These are phyloP conservation scores for Cephonodes hylas DNA, from an alignment of 2,888 invertebrate genomes.

Conservation along the genomic window DNA sequence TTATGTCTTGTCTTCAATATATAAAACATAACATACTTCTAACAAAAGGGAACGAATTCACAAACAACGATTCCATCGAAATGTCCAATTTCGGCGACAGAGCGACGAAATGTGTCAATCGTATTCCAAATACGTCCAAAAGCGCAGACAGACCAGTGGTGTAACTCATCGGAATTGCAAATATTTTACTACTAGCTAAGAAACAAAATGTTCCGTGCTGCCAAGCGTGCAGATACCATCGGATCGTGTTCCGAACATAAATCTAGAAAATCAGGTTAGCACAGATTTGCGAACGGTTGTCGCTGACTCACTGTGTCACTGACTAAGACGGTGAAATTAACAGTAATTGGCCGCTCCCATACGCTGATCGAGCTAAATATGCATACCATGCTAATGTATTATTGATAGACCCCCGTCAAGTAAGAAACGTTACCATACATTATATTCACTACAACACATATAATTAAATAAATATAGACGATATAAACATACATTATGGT, in stretches of 20 bases:
- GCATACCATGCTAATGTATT: not conserved
- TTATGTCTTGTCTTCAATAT: not conserved
- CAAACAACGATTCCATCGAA: not conserved
- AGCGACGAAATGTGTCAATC: conserved; percentile 6
- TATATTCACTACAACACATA: not conserved
- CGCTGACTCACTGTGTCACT: not conserved
- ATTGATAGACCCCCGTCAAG: not conserved
- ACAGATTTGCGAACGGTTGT: conserved; percentile 4
- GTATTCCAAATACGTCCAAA: not conserved
- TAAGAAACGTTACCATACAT: not conserved
- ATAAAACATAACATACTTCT: not conserved
- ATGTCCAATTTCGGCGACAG: conserved; percentile 3
- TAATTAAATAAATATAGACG: no score
- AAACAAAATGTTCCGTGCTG: conserved; percentile 8
- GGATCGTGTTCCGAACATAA: not conserved
- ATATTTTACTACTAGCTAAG: not conserved
- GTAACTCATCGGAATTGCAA: conserved; percentile 11
- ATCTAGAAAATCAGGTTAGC: conserved; percentile 7
- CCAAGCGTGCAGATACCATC: not conserved
- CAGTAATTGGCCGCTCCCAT: conserved; percentile 1
- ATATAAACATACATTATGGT: no score
- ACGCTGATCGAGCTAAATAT: not conserved
- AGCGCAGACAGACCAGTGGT: not conserved
- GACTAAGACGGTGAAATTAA: not conserved
- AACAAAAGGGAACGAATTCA: not conserved